A percentile compares a stretch with the other conserved stretches of the same genome.
Conservation (phyloP, 2,113 vertebrate species). For the Psittacara wagleri region DNA sequence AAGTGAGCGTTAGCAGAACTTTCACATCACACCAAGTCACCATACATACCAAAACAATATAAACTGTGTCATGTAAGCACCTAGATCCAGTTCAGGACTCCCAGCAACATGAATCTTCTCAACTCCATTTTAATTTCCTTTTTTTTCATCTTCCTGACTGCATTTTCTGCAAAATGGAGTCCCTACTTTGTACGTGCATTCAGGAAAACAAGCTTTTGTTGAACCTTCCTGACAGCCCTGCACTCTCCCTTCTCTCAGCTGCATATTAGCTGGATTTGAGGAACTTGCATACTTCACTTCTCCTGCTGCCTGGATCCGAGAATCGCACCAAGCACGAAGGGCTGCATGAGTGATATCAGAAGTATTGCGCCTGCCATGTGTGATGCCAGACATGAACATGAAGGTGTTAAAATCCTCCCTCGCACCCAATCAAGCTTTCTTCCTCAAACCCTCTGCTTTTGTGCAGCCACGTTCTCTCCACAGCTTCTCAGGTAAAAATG, state of each 20-base stretch:
- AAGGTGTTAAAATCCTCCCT: not conserved
- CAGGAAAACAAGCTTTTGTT: not conserved
- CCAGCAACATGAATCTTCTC: not conserved
- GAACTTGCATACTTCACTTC: not conserved
- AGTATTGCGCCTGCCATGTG: not conserved
- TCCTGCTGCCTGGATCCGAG: not conserved
- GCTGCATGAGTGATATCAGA: not conserved
- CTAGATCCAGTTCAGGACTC: not conserved
- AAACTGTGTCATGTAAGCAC: not conserved
- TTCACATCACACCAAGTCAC: not conserved
- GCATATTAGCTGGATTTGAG: not conserved
- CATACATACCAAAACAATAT: not conserved
- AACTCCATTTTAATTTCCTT: not conserved
- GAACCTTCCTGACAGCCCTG: not conserved
- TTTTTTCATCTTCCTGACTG: not conserved
- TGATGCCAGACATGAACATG: not conserved
- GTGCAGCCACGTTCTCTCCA: not conserved
- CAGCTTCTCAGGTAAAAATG: not conserved
- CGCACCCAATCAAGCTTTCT: not conserved
- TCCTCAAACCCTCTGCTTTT: not conserved
- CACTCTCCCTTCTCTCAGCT: not conserved
- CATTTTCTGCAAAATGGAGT: not conserved
- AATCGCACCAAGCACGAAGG: not conserved
- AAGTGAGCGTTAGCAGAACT: not conserved
- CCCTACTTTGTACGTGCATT: rapidly evolving